A percentile compares a stretch with the other conserved stretches of the same genome.
Conservation (phyloP, 2,797 vertebrate genomes). For the Sebastes glaucus region DNA sequence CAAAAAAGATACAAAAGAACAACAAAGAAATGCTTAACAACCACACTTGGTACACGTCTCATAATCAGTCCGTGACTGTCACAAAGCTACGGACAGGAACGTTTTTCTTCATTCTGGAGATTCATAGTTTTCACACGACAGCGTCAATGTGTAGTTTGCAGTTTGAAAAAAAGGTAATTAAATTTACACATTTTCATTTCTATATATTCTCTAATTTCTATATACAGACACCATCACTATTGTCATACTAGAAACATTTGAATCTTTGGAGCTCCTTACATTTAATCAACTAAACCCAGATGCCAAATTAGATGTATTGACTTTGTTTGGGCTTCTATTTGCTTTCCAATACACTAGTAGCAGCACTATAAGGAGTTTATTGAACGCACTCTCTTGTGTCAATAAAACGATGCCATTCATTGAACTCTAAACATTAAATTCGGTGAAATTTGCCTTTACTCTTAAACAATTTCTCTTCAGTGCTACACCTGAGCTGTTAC, state of each 20-base stretch:
- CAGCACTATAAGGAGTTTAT: constrained; percentile 7
- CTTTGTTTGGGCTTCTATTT: constrained; percentile 10
- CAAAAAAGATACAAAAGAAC: background rate
- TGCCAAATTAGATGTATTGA: constrained; percentile 9
- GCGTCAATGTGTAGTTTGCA: background rate
- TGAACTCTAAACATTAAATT: constrained; percentile 18
- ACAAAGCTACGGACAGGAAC: background rate
- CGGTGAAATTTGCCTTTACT: background rate
- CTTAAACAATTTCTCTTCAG: background rate
- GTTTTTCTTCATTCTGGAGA: background rate
- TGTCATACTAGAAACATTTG: background rate
- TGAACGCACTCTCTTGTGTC: constrained; percentile 13
- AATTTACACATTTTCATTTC: background rate
- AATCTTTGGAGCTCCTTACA: background rate
- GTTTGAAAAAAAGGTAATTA: background rate
- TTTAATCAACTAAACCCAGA: constrained; percentile 12
- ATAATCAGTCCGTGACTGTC: background rate
- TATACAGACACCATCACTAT: background rate
- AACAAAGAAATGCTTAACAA: background rate
- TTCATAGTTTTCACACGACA: background rate
- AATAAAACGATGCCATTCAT: constrained; percentile 31
- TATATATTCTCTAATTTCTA: background rate
- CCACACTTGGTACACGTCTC: background rate
- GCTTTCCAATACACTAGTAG: constrained; percentile 2
- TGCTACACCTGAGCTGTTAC: background rate